Base-by-base conservation (phyloP, 2,888 invertebrate genomes). In the Torymus auratus region DNA sequence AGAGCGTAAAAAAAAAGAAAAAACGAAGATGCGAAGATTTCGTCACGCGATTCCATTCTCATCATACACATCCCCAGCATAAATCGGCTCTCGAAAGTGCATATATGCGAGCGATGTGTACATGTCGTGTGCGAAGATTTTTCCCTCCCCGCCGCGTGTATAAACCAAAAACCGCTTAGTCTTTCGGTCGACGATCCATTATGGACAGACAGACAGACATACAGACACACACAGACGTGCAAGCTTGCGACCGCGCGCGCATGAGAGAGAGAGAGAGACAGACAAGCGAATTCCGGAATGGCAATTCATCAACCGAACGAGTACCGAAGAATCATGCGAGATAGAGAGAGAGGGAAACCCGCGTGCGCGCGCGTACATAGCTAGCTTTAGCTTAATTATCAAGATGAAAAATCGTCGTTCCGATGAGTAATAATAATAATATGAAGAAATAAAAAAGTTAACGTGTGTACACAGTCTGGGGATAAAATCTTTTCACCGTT, bases 331-430 rank as follows among this genome's bases (percentile, higher is more conserved):
- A 20, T 20, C 65, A 67, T 64, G 61, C 60, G 53, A 68, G 20
- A 64, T 64, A 55, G 28, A 52, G 61, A 41, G 55, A 53, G 62
- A 20, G 61, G 17, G 55, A 23, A 55, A 55, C 15, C 17, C 17
- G n/a, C 0, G 10, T 15, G 41, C 13, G n/a, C 2, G 17, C 15
- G 41, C 15, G 55, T 12, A 28, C n/a, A 2, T 14, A n/a, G 20
- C 50, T 52, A 69, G 73, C 80, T 80, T 71, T 67, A 76, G 68
- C 73, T 73, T 81, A 65, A 81, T 78, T 73, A 76, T 69, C 69
- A 65, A 78, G 60, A 64, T 69, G 61, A 77, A 28, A 81, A 78
- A 78, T 78, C 69, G 73, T 76, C 72, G 69, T 72, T 72, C 76
- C 68, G 76, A 56, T 65, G 69, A 73, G 62, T 11, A 65, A 69